phyloP scores from a whole-genome alignment of 92 coral and sea anemone species.

The Porites lobata region DNA sequence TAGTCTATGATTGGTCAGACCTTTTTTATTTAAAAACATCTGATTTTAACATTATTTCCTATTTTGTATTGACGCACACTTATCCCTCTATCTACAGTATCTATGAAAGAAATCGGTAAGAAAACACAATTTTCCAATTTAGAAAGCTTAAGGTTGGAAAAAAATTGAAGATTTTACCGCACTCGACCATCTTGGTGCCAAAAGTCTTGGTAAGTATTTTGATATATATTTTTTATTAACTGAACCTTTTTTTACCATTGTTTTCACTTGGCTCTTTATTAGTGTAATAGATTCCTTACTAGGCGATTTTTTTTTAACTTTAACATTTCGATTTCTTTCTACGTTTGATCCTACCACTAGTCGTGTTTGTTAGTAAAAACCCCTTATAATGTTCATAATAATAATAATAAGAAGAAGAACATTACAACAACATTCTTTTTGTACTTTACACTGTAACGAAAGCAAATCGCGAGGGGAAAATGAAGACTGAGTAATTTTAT shows the following conservation, averaged over 20 bases:
- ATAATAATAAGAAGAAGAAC: too few species aligned
- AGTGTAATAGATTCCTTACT: background rate
- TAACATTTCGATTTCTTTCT: too few species aligned
- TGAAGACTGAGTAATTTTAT: background rate
- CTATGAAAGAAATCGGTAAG: background rate
- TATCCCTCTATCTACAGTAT: background rate
- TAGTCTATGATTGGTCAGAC: background rate
- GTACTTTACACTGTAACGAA: background rate
- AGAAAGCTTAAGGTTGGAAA: background rate
- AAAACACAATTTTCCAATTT: background rate
- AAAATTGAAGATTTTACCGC: background rate
- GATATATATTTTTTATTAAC: background rate
- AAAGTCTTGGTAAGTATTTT: background rate
- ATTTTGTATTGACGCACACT: background rate
- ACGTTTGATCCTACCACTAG: too few species aligned
- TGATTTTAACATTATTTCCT: slow-evolving; percentile 10
- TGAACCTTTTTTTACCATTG: background rate
- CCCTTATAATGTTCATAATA: too few species aligned
- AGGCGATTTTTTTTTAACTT: too few species aligned
- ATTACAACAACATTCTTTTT: too few species aligned
- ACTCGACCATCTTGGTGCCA: background rate
- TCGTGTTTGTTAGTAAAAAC: too few species aligned
- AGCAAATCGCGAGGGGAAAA: background rate
- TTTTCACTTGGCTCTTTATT: background rate
- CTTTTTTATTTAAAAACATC: background rate